Evolutionary conservation across 2,113 vertebrate genomes (phyloP).

Genomic region (Amphiprion percula): DNA sequence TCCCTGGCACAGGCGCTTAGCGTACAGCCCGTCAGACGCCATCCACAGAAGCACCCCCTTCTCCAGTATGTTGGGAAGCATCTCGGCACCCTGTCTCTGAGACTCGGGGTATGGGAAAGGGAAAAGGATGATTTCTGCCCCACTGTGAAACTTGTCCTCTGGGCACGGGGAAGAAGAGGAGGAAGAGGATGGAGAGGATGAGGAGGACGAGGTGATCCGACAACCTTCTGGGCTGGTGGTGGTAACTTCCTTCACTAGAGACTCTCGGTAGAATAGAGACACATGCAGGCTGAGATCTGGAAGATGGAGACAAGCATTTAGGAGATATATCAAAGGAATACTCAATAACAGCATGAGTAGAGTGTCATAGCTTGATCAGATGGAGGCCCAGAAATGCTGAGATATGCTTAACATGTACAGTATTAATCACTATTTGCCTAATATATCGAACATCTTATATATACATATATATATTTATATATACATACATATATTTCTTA

Average conservation of each 20-base stretch:
- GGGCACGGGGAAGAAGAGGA: constrained; percentile 82
- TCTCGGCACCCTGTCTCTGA: constrained; percentile 93
- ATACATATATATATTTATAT: too few species aligned
- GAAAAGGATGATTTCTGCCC: constrained; percentile 91
- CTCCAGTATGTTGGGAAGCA: constrained; percentile 91
- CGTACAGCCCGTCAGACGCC: constrained; percentile 91
- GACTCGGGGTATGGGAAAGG: constrained; percentile 93
- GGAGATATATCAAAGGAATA: background rate
- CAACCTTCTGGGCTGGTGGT: constrained; percentile 93
- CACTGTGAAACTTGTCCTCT: constrained; percentile 82
- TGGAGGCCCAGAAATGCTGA: background rate
- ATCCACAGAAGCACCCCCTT: constrained; percentile 95
- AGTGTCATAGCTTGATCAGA: background rate
- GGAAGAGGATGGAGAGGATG: constrained; percentile 83
- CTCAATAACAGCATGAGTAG: background rate
- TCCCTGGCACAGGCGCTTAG: constrained; percentile 96
- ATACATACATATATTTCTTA: background rate
- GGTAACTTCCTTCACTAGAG: constrained; percentile 93
- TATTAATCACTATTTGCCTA: background rate
- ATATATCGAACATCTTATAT: background rate
- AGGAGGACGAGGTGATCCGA: constrained; percentile 88
- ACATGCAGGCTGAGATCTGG: constrained; percentile 94
- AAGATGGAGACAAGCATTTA: constrained; percentile 25
- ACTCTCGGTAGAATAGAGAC: constrained; percentile 94
- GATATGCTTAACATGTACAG: background rate